Evolutionary conservation across 2,113 vertebrate species (phyloP).

Genomic region (Coptodon rendalli): DNA sequence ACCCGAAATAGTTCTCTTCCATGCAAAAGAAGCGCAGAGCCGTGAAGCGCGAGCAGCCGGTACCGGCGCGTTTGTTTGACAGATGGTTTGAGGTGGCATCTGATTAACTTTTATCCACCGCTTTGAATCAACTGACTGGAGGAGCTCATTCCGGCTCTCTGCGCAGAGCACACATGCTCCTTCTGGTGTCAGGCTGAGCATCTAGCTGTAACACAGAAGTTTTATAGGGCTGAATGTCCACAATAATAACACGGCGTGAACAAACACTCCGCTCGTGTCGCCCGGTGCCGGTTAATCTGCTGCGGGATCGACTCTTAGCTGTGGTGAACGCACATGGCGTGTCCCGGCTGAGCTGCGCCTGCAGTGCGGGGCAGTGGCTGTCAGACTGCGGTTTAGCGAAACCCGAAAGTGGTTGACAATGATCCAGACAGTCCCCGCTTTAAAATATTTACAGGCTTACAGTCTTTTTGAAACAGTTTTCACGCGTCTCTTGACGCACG

Average conservation of each 20-base stretch:
- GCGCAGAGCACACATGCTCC: neutral
- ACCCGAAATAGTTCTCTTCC: neutral
- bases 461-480: neutral
- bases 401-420: neutral
- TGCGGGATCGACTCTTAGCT: neutral
- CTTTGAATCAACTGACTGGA: constrained; percentile 31
- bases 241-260: neutral
- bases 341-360: neutral
- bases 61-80: constrained; percentile 26
- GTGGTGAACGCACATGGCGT: neutral
- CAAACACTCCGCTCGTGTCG: neutral
- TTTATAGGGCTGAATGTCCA: neutral
- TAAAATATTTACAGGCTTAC: neutral
- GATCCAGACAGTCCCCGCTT: neutral
- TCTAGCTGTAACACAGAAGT: neutral
- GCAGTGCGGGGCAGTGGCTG: neutral
- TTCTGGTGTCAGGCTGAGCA: neutral
- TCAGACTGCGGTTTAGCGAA: neutral
- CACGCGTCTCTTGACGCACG: neutral
- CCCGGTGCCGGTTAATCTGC: neutral
- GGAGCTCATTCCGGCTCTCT: constrained; percentile 14
- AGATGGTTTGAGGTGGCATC: constrained; percentile 54
- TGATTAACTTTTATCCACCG: constrained; percentile 51
- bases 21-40: neutral
- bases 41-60: neutral